These are phyloP conservation scores for Sorex maritimensis DNA, from an alignment of 2,797 vertebrate genomes.

Conservation along the genomic window DNA sequence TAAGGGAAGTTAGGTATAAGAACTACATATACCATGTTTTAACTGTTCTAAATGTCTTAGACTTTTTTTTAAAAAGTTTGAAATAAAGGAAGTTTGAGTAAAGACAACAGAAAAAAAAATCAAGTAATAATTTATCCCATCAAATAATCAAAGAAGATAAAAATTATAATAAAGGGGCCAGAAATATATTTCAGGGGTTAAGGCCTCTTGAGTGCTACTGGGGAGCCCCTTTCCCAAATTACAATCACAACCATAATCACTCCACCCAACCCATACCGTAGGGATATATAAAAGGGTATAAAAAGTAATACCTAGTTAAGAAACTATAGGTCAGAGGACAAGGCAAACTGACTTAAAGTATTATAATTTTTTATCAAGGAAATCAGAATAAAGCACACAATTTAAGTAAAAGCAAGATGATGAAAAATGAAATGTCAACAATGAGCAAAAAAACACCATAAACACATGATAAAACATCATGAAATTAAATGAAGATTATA, in stretches of 20 bases:
- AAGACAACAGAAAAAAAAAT: neutral
- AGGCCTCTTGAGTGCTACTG: no score
- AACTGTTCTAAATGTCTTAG: slow-evolving; percentile 49
- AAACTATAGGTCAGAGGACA: neutral
- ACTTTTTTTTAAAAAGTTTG: neutral
- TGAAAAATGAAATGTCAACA: slow-evolving; percentile 33
- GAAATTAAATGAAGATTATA: neutral
- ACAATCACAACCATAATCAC: no score
- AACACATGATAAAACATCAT: slow-evolving; percentile 2
- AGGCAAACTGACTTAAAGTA: slow-evolving; percentile 25
- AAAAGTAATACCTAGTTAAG: neutral
- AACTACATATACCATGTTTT: neutral
- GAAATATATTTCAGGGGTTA: no score
- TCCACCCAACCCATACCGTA: no score
- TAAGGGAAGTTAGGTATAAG: neutral
- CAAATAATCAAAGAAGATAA: slow-evolving; percentile 25
- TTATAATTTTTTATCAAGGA: slow-evolving; percentile 32
- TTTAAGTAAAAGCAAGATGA: neutral
- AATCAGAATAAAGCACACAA: slow-evolving; percentile 2
- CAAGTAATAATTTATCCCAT: slow-evolving; percentile 11
- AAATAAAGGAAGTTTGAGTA: neutral
- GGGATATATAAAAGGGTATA: neutral
- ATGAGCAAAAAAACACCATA: neutral
- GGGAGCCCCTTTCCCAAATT: no score
- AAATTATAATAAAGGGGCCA: neutral